phyloP scores from a whole-genome alignment of 2,797 vertebrate genomes.

The Hypotaenidia okinawae region DNA sequence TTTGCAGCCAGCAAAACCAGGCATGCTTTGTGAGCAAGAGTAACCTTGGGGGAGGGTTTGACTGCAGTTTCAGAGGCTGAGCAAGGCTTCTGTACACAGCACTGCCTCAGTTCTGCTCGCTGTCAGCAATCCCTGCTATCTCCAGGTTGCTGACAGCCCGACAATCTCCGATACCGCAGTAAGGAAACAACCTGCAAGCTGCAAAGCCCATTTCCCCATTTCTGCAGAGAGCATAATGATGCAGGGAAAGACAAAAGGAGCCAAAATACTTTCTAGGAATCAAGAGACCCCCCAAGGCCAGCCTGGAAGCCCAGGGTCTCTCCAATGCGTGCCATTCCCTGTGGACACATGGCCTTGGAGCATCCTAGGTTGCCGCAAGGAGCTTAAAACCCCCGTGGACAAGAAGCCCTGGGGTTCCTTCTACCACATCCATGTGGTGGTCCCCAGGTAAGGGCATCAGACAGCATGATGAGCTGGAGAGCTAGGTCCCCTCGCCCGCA shows the following conservation, averaged over 20 bases:
- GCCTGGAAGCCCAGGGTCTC: not conserved
- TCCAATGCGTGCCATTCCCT: fast-evolving
- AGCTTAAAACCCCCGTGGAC: not conserved
- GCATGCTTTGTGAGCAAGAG: not conserved
- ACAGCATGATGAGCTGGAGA: not conserved
- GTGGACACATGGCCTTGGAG: fast-evolving
- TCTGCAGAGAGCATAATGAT: not conserved
- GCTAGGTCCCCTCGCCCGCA: not conserved
- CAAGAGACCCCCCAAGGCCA: not conserved
- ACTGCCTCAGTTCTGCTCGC: conserved; percentile 43
- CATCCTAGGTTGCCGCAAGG: not conserved
- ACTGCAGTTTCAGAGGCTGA: conserved; percentile 63
- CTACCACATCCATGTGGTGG: not conserved
- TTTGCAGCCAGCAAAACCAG: conserved; percentile 35
- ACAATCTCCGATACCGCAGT: conserved; percentile 13
- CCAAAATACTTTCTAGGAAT: not conserved
- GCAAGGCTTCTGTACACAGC: conserved; percentile 42
- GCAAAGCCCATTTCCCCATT: not conserved
- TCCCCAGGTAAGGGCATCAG: not conserved
- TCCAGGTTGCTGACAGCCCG: conserved; percentile 54
- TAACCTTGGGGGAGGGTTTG: conserved; percentile 53
- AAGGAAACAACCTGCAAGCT: conserved; percentile 28
- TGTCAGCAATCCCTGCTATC: conserved; percentile 63
- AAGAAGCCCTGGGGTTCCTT: not conserved
- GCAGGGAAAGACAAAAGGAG: not conserved